Evolutionary conservation across 2,888 invertebrate species (phyloP).

Genomic region (Diarsia dahlii): DNA sequence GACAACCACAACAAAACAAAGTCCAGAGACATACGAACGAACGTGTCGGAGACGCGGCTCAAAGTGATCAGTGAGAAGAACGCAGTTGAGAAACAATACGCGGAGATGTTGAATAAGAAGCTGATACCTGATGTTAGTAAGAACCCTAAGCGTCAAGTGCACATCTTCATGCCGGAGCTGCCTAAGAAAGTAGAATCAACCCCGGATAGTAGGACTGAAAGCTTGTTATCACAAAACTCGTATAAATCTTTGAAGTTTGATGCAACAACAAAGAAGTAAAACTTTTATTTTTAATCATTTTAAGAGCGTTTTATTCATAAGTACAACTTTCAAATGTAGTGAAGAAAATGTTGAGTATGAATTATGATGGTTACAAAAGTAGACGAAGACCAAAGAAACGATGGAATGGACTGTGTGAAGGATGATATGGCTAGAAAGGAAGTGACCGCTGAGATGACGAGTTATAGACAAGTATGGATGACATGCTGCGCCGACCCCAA

Average conservation of each 20-base stretch:
- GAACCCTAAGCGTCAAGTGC: slow-evolving; percentile 92
- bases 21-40: slow-evolving; percentile 77
- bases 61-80: slow-evolving; percentile 82
- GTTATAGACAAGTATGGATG: no score
- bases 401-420: no score
- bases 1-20: slow-evolving; percentile 78
- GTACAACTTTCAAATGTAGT: no score
- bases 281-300: not conserved
- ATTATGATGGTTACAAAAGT: no score
- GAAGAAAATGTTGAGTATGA: no score
- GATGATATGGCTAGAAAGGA: no score
- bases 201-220: slow-evolving; percentile 79
- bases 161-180: slow-evolving; percentile 93
- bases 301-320: no score
- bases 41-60: slow-evolving; percentile 82
- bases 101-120: slow-evolving; percentile 85
- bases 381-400: no score
- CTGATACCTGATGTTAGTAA: slow-evolving; percentile 83
- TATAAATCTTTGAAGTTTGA: slow-evolving; percentile 69
- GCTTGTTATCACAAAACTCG: slow-evolving; percentile 79
- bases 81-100: slow-evolving; percentile 86
- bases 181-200: slow-evolving; percentile 89
- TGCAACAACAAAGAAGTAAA: slow-evolving; percentile 54
- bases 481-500: no score
- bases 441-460: no score